Evolutionary conservation across 2,113 vertebrate species (phyloP), one percentile per base, ranked within the genome.

Genomic region (Paralichthys olivaceus): DNA sequence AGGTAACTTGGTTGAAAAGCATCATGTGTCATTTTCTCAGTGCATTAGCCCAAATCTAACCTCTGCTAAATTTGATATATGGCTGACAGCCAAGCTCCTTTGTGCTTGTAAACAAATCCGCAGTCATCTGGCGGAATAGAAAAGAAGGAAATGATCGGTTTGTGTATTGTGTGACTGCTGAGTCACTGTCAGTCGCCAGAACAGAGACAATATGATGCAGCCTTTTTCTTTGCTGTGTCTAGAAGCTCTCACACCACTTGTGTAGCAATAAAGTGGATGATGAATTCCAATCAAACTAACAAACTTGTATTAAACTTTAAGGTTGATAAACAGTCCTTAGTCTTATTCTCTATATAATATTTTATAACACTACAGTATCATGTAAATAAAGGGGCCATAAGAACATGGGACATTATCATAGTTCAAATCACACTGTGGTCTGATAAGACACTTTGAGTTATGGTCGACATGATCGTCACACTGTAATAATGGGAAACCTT

Each of bases 171-270:
- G 11, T 54, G 2, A 56, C 23, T 45, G 89, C 83, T 67, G 87
- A 91, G 89, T 92, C 89, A 92, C 79, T 25, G 68, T 83, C 80
- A 87, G 63, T 69, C 0, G 49, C 29, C 12, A 57, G 14, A 81
- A 62, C 8, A 4, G 12, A 7, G 58, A 17, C 17, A 69, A 34
- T 20, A 20, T 13, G 25, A 74, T 26, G 43, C 20, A 8, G 49
- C n/a, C 12, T 28, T 59, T 72, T 19, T 34, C 22, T 72, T 4
- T 57, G 13, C 3, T 17, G 26, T 8, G 40, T 13, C 8, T 37
- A 9, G 7, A 29, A 15, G 25, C 11, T 1, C 17, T 32, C 1
- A 8, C 6, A n/a, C 3, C 28, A 15, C 13, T 1, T 22, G 34
- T 37, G 9, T 0, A 23, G 13, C 9, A 22, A 4, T 14, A 32